Base-by-base conservation (phyloP, 1,140 invertebrate genomes). In the Argopecten irradians region DNA sequence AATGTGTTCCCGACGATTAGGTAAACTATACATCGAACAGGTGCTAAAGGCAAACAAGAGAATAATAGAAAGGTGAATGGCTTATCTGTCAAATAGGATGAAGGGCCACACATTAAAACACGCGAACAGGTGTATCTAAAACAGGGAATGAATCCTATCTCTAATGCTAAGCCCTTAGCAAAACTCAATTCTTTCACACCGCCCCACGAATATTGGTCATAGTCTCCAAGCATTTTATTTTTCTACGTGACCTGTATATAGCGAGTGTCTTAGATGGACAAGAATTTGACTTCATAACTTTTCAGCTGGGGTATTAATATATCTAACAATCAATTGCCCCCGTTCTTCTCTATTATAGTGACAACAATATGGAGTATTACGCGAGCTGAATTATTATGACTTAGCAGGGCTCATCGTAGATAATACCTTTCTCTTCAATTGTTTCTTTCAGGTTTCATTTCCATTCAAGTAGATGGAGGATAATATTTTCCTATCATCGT, bases 61-160 rank as follows among this genome's bases (percentile, higher is more conserved):
- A 83, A 90, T 85, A 90, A 90, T 88, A 71, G 83, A 86, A 87
- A 87, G 85, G 87, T 88, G 89, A 88, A 34, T 82, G 84, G 84
- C 87, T 88, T 90, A 88, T 90, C 87, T 86, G 84, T 88, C 88
- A 88, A 88, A 90, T 90, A 88, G 86, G 82, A 88, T 88, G 84
- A 83, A 88, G 55, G 82, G 83, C 83, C 84, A 88, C 33, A 41
- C 84, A 88, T 88, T 88, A 88, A 55, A 84, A 33, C 33, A 33
- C 46, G 83, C 32, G 32, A 41, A 85, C 87, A 88, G 87, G 87
- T 88, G 87, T 88, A 88, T 88, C 82, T 82, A 46, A 39, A 87
- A 85, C 87, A 86, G 32, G 35, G 84, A 46, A 85, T 88, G 83
- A 90, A 88, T 90, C 32, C 82, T 90, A 90, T 90, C 89, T 90